These are phyloP conservation scores for Caenorhabditis macrosperma DNA, from an alignment of 2,888 invertebrate species.

Conservation along the genomic window DNA sequence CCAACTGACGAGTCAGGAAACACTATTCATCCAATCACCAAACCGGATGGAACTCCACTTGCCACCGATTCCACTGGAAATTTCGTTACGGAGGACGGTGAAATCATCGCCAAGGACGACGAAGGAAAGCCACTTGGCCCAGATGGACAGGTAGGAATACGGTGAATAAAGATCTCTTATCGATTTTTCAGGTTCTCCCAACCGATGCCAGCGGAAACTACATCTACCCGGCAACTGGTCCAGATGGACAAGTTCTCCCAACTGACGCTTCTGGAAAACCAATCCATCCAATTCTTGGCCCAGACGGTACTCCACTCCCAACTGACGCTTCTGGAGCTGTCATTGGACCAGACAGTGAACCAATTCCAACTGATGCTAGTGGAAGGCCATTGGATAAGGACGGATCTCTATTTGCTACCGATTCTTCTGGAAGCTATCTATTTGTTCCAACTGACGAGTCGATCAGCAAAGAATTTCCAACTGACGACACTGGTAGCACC, in stretches of 20 bases:
- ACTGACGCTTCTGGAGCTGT: constrained; percentile 14
- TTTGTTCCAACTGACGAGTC: constrained; percentile 37
- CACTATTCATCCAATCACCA: constrained; percentile 54
- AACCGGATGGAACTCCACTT: too few relatives aligned
- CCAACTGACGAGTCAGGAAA: constrained; percentile 42
- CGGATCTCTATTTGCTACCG: too few relatives aligned
- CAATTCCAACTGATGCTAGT: too few relatives aligned
- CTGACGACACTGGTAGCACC: constrained; percentile 33
- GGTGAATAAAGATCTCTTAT: too few relatives aligned
- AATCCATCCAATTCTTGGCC: constrained; percentile 19
- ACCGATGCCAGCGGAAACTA: constrained; percentile 34
- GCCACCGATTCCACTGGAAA: too few relatives aligned
- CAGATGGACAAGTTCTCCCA: not conserved
- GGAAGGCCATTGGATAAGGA: too few relatives aligned
- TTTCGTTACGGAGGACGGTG: constrained; percentile 36
- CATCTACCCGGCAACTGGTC: constrained; percentile 11
- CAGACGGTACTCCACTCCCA: not conserved
- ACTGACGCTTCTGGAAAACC: constrained; percentile 43
- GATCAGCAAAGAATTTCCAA: constrained; percentile 61
- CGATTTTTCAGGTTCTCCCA: constrained; percentile 31
- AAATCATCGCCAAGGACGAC: constrained; percentile 4
- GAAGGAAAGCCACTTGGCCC: too few relatives aligned
- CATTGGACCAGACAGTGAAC: not conserved
- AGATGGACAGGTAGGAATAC: too few relatives aligned
- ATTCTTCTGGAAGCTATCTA: too few relatives aligned